Base-by-base conservation (phyloP, 92 coral and sea anemone genomes). In the Meandrina meandrites region DNA sequence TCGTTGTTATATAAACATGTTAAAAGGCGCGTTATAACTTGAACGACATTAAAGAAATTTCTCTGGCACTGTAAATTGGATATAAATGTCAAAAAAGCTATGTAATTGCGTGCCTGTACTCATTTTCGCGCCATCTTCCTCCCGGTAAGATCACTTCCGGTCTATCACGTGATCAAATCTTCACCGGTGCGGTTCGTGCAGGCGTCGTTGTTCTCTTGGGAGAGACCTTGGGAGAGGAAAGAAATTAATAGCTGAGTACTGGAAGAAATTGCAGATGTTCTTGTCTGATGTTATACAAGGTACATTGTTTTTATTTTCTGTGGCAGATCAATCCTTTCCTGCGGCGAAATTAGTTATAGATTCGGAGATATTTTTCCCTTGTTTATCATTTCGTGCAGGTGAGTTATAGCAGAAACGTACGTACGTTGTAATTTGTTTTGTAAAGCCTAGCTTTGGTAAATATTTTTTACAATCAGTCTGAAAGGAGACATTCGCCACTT, bases 141-240 rank as follows among this genome's bases (percentile, higher is more conserved):
- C 50, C 58, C 76, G 27, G 76, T 64, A 0, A 36, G 21, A 66
- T 28, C 58, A 45, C 45, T 67, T 81, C 85, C 77, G n/a, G 36
- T 81, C 30, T 62, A 30, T 66, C 77, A 67, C 85, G 64, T 67
- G 76, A 81, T 72, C 70, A 66, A 37, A 36, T 27, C n/a, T 27
- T 66, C 53, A 9, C 78, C 28, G 8, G 13, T 17, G 15, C 11
- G 54, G 21, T 37, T 37, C 31, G 53, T 32, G 28, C 30, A 30
- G 31, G 27, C 15, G 76, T 60, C 30, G 30, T 12, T 60, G 30
- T 12, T 60, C 30, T 30, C 27, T 9, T 6, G 12, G 68, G 1
- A 30, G 66, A 1, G 8, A 58, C n/a, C n/a, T n/a, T n/a, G 22
- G 6, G 1, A 21, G 30, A 60, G 22, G 67, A 27, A 57, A 16